phyloP scores from a whole-genome alignment of 1,140 invertebrate genomes.

The Drosophila auraria region DNA sequence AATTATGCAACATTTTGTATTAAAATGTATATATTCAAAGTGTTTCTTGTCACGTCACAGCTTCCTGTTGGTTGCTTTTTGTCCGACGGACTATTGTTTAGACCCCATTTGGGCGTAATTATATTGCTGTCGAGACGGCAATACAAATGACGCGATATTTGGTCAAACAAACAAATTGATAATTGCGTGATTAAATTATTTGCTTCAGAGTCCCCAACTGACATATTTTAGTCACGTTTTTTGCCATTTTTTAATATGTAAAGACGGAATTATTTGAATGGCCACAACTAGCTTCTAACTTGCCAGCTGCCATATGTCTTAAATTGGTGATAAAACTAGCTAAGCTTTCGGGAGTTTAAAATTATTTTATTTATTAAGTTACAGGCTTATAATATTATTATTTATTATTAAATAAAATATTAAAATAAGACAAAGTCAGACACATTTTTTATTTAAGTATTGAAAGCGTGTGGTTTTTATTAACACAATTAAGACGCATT shows the following conservation, averaged over 20 bases:
- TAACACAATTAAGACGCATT: too few relatives aligned
- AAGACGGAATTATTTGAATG: slow-evolving; percentile 15
- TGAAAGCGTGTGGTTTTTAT: too few relatives aligned
- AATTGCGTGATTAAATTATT: slow-evolving; percentile 39
- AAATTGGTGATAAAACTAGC: background rate
- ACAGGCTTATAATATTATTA: too few relatives aligned
- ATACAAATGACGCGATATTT: slow-evolving; percentile 60
- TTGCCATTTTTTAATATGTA: background rate
- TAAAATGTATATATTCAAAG: slow-evolving; percentile 6
- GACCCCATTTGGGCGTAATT: slow-evolving; percentile 62
- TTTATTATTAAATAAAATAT: too few relatives aligned
- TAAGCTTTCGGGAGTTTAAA: too few relatives aligned
- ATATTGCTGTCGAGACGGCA: slow-evolving; percentile 60
- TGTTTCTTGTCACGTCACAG: slow-evolving; percentile 49
- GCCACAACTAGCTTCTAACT: background rate
- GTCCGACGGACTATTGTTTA: slow-evolving; percentile 47
- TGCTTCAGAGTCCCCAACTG: background rate
- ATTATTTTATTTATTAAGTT: too few relatives aligned
- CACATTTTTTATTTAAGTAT: too few relatives aligned
- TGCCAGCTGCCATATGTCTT: slow-evolving; percentile 35
- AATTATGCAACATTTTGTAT: slow-evolving; percentile 36
- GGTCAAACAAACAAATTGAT: slow-evolving; percentile 45
- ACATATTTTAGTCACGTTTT: slow-evolving; percentile 33
- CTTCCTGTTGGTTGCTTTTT: slow-evolving; percentile 60
- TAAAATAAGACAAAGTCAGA: too few relatives aligned